A percentile compares a stretch with the other conserved stretches of the same genome.
These are phyloP conservation scores for Carassius carassius DNA, from an alignment of 2,113 vertebrate genomes.

Conservation along the genomic window DNA sequence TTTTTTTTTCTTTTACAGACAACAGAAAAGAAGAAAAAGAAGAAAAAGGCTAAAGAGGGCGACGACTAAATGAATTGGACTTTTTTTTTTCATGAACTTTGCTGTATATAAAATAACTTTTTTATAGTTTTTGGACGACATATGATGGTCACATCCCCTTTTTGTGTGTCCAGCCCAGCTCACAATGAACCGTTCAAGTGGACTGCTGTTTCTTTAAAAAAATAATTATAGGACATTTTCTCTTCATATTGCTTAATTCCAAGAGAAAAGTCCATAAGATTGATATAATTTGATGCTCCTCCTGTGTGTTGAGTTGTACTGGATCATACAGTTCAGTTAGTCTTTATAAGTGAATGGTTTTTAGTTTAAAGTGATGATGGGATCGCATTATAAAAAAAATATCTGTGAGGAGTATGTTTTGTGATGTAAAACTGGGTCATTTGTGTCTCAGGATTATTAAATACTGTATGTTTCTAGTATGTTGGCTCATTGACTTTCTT, in stretches of 20 bases:
- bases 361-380: background rate
- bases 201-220: background rate
- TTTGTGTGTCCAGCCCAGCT: background rate
- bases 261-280: background rate
- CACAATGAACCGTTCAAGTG: background rate
- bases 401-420: background rate
- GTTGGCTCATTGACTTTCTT: background rate
- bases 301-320: background rate
- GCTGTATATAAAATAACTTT: slow-evolving; percentile 23
- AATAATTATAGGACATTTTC: slow-evolving; percentile 1
- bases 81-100: slow-evolving; percentile 44
- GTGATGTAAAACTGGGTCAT: background rate
- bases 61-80: slow-evolving; percentile 56
- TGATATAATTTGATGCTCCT: background rate
- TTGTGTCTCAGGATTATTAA: slow-evolving; percentile 26
- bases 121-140: slow-evolving; percentile 16
- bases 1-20: slow-evolving; percentile 71
- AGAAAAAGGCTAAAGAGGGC: slow-evolving; percentile 71
- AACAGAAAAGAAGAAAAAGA: slow-evolving; percentile 84
- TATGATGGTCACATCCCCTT: background rate
- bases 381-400: background rate
- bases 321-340: slow-evolving; percentile 15
- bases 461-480: slow-evolving; percentile 14
- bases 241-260: background rate
- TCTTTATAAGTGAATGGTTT: background rate